These are phyloP conservation scores for Ormyrus rosae DNA, from an alignment of 2,888 invertebrate species.

Conservation along the genomic window DNA sequence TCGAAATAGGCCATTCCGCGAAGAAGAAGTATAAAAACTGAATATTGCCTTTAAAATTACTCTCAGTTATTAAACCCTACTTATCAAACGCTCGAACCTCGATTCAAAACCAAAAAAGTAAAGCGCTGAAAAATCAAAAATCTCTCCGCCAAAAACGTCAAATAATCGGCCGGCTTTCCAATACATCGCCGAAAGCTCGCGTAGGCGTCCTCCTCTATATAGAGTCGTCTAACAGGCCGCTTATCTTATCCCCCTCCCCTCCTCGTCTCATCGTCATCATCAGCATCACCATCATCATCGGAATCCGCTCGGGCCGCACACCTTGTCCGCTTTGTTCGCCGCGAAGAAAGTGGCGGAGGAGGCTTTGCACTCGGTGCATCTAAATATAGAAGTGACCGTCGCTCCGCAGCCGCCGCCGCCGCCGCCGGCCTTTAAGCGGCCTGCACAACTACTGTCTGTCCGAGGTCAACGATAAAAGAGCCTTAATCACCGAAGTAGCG, in stretches of 20 bases:
- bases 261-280: neutral
- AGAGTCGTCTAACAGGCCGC: conserved; percentile 6
- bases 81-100: too few species aligned
- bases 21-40: too few species aligned
- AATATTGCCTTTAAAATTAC: too few species aligned
- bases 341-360: conserved; percentile 71
- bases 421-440: conserved; percentile 67
- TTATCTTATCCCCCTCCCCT: neutral
- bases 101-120: too few species aligned
- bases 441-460: conserved; percentile 58
- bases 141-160: too few species aligned
- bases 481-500: conserved; percentile 29
- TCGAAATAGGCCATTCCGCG: too few species aligned
- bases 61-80: too few species aligned
- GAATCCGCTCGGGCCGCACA: conserved; percentile 56
- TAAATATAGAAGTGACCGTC: conserved; percentile 75
- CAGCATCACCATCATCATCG: too few species aligned
- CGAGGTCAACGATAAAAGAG: conserved; percentile 54
- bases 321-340: conserved; percentile 72
- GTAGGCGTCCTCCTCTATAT: conserved; percentile 1
- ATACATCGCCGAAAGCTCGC: neutral
- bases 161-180: too few species aligned
- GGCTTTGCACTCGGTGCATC: conserved; percentile 70
- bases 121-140: too few species aligned
- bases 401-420: conserved; percentile 57